Base-by-base conservation (phyloP, 2,888 invertebrate genomes). In the Proisotoma minuta region DNA sequence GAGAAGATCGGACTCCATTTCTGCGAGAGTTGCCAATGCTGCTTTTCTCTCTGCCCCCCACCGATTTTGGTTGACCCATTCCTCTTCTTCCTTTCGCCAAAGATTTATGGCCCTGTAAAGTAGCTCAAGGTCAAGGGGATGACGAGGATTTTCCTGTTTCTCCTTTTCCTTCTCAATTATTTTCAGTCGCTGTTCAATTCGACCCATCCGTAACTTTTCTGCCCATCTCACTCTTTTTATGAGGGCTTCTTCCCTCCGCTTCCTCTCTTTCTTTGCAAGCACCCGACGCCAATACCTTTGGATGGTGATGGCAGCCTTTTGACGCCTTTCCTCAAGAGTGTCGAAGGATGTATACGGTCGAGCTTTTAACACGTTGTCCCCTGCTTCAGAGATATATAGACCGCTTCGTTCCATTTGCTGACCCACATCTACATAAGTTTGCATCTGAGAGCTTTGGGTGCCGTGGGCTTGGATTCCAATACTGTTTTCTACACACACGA, bases 11-110 rank as follows among this genome's bases (percentile, higher is more conserved):
- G 69, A 65, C 50, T 70, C 73, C 63, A 69, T 71, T 48, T 71
- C 67, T 3, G 69, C 68, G 4, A 74, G 58, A 18, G 65, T 66
- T 12, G 71, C 72, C 8, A 72, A 24, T 0, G 73, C 73, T 12
- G 73, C 73, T 40, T 70, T 72, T 10, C 69, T 48, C 52, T 73
- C 73, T 1, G 71, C 68, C 0, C 73, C 72, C 73, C 73, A 73
- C 1, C 72, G 58, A 56, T 72, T 72, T 23, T 26, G 18, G 10
- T 63, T 48, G 10, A 73, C 68, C 26, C 69, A 73, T 23, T 70
- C 69, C 23, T 71, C 65, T 58, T 73, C 63, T 34, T 69, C 68
- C 49, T 68, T 61, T 43, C 71, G 59, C 73, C 73, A 73, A 18
- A 52, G 49, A 50, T 72, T 73, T 1, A 73, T 72, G 1, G 72